These are phyloP conservation scores for Falco concolor DNA, from an alignment of 2,797 vertebrate species.

Conservation along the genomic window DNA sequence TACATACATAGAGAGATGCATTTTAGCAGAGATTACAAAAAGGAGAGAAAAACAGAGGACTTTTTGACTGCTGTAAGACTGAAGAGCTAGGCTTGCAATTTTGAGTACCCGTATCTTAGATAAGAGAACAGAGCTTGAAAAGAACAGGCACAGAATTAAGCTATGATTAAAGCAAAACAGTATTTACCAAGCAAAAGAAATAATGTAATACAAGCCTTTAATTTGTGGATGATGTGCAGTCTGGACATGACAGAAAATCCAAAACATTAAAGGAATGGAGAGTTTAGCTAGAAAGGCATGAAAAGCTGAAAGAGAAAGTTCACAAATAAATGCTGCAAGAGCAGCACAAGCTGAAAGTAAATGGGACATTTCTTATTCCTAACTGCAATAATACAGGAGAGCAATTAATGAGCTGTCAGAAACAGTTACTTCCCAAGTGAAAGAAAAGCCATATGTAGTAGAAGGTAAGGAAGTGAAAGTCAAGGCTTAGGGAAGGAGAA, in stretches of 20 bases:
- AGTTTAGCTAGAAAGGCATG: not conserved
- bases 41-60: not conserved
- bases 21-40: not conserved
- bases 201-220: not conserved
- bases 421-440: not conserved
- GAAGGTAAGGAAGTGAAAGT: not conserved
- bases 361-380: not conserved
- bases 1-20: not conserved
- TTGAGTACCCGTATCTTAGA: not conserved
- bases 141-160: not conserved
- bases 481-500: not conserved
- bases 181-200: not conserved
- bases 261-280: not conserved
- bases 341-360: not conserved
- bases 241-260: slow-evolving; percentile 11
- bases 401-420: slow-evolving; percentile 31
- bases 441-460: not conserved
- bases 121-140: not conserved
- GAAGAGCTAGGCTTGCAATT: not conserved
- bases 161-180: slow-evolving; percentile 20
- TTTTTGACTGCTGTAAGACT: not conserved
- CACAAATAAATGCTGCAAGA: not conserved
- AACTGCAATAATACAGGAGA: not conserved
- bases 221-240: not conserved
- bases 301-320: slow-evolving; percentile 1